Base-by-base conservation (phyloP, 2,797 vertebrate species). In the Oreonectes daqikongensis region DNA sequence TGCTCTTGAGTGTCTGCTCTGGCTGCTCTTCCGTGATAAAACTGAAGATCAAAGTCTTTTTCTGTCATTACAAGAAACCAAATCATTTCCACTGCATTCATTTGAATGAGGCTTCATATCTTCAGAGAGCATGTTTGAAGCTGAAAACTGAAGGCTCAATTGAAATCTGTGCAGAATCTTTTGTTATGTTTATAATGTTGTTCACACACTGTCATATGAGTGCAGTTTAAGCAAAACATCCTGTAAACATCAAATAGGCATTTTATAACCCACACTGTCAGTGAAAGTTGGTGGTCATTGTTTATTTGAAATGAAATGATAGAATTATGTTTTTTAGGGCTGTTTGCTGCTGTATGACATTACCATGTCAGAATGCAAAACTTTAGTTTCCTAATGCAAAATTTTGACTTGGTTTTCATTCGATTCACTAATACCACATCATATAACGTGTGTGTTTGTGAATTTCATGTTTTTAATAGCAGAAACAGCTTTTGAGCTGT, bases 21-120 rank as follows among this genome's bases (percentile, higher is more conserved):
- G 53, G 48, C 78, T 79, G 75, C 73, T 75, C 44, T 76, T 78
- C 70, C 83, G 76, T 77, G 69, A 70, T 60, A 26, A 69, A 68
- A 72, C 75, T 76, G 6, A 77, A 80, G 75, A 53, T 64, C 17
- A 18, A 32, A 12, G 11, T 42, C 38, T 40, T 11, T 26, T 73
- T 69, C 11, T 57, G 52, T 35, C 38, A 59, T 20, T 6, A 22
- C 30, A 14, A 50, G n/a, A 20, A 28, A 44, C 52, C 57, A 88
- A 86, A 84, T 89, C 76, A 85, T 84, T 17, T 81, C 61, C 79
- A 81, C 78, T 57, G 68, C 53, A 24, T 65, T 32, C 65, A 35
- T 55, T 53, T 59, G 5, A 57, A 55, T 71, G n/a, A 67, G 15
- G 35, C 52, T 28, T 42, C 26, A 4, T 68, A 14, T 57, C 28